A percentile compares a stretch with the other conserved stretches of the same genome.
These are phyloP conservation scores for Ephialtes manifestator DNA, from an alignment of 2,888 invertebrate species.

Conservation along the genomic window DNA sequence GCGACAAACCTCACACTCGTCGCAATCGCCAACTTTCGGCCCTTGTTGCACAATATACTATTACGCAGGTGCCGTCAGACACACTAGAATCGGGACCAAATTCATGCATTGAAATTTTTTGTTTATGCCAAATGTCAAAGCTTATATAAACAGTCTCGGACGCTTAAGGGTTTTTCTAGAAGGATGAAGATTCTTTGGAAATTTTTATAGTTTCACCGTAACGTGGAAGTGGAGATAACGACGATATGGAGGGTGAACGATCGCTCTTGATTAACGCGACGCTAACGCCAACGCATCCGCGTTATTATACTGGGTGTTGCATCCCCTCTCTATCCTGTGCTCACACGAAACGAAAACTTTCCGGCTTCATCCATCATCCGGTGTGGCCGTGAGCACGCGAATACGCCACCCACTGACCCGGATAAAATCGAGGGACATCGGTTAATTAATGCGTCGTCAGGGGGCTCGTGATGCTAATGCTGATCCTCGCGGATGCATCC, in stretches of 20 bases:
- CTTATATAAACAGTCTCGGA: too few relatives aligned
- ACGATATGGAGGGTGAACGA: constrained; percentile 35
- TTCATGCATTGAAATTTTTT: too few relatives aligned
- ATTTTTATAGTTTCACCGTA: constrained; percentile 26
- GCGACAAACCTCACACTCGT: too few relatives aligned
- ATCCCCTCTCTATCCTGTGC: constrained; percentile 46
- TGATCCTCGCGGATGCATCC: constrained; percentile 22
- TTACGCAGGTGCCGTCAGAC: too few relatives aligned
- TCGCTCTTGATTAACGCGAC: constrained; percentile 67
- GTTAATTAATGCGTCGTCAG: constrained; percentile 62
- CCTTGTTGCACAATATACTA: too few relatives aligned
- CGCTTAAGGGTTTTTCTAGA: too few relatives aligned
- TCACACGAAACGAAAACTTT: constrained; percentile 60
- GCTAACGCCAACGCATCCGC: constrained; percentile 63
- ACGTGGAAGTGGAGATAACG: constrained; percentile 21
- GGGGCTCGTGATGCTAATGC: constrained; percentile 33
- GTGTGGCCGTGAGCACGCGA: constrained; percentile 37
- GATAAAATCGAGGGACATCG: constrained; percentile 62
- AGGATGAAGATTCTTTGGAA: constrained; percentile 29
- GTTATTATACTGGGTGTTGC: constrained; percentile 65
- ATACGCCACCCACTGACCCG: constrained; percentile 59
- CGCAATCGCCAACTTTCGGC: too few relatives aligned
- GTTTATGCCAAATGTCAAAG: not conserved
- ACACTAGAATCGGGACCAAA: too few relatives aligned
- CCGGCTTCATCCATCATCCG: constrained; percentile 64